Base-by-base conservation (phyloP, 2,113 vertebrate genomes). In the Nymphicus hollandicus region DNA sequence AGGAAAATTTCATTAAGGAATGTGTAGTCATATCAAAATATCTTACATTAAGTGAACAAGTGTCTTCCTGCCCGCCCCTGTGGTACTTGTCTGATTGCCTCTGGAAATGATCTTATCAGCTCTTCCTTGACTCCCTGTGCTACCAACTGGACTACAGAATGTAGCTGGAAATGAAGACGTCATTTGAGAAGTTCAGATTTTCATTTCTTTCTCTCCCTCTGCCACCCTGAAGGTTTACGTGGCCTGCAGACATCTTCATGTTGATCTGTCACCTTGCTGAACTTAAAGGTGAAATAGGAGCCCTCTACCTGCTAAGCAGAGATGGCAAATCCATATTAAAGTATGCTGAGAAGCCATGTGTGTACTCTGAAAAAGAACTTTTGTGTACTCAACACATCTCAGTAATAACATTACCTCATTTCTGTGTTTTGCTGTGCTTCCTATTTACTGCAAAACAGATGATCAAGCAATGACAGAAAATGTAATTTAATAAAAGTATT, bases 21-120 rank as follows among this genome's bases (percentile, higher is more conserved):
- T 58, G 13, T 37, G 4, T 53, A 52, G 58, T 81, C 0, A 0
- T 70, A 79, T 58, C 23, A 33, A 49, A 35, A 4, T 44, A 16
- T 37, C 29, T 56, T 70, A n/a, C 41, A 10, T 66, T 17, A 49
- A 66, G 25, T 44, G 46, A 58, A 53, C 11, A 22, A 16, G 5
- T 61, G 24, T 41, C 64, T 81, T 74, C 28, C 46, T 80, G 35
- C 39, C 47, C 60, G 29, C 29, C 18, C 23, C 35, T 52, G 58
- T 0, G 2, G 17, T 85, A 33, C 52, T 79, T 72, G 12, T 64
- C 81, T 86, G 49, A 77, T 77, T 69, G 41, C n/a, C 39, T 80
- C 69, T 80, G 52, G 44, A 82, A 88, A 77, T 27, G 5, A 49
- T 22, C 69, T 85, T 70, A 17, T 76, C 41, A 65, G 44, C 41